Percentiles rank a stretch among this genome's conserved stretches.
These are phyloP conservation scores for Caenorhabditis sp. DNA, from an alignment of 2,888 invertebrate genomes.

Conservation along the genomic window DNA sequence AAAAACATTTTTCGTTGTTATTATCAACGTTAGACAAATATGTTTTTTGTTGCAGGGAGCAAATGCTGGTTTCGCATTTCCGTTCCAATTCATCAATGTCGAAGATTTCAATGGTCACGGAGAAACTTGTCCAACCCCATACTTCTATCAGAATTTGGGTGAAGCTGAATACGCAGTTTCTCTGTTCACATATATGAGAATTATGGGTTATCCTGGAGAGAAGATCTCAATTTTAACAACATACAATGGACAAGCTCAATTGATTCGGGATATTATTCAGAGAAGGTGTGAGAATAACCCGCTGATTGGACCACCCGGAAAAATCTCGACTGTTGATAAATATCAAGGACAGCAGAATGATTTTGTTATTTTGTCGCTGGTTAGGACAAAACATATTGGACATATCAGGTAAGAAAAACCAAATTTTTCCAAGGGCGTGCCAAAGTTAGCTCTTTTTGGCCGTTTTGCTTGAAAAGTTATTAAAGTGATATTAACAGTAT, in stretches of 20 bases:
- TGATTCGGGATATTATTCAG: conserved; percentile 92
- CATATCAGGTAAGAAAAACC: conserved; percentile 80
- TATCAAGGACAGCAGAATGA: conserved; percentile 99
- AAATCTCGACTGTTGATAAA: conserved; percentile 90
- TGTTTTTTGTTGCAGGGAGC: no score
- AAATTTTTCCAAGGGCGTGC: no score
- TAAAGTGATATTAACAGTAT: neutral
- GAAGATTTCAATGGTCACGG: conserved; percentile 95
- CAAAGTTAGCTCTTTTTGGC: no score
- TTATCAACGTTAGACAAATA: no score
- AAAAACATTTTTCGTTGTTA: no score
- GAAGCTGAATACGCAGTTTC: conserved; percentile 90
- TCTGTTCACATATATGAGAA: conserved; percentile 96
- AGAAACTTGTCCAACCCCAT: conserved; percentile 95
- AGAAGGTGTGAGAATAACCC: conserved; percentile 90
- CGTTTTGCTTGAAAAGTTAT: no score
- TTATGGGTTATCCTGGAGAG: conserved; percentile 93
- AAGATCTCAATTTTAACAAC: conserved; percentile 97
- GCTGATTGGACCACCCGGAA: conserved; percentile 89
- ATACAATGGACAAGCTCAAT: conserved; percentile 97
- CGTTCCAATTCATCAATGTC: conserved; percentile 95
- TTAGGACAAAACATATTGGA: conserved; percentile 94
- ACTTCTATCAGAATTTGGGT: conserved; percentile 88
- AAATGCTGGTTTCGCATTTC: conserved; percentile 89
- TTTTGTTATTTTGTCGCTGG: conserved; percentile 92